These are phyloP conservation scores for Plecturocebus donacophilus DNA, from an alignment of 2,113 vertebrate genomes.

Conservation along the genomic window DNA sequence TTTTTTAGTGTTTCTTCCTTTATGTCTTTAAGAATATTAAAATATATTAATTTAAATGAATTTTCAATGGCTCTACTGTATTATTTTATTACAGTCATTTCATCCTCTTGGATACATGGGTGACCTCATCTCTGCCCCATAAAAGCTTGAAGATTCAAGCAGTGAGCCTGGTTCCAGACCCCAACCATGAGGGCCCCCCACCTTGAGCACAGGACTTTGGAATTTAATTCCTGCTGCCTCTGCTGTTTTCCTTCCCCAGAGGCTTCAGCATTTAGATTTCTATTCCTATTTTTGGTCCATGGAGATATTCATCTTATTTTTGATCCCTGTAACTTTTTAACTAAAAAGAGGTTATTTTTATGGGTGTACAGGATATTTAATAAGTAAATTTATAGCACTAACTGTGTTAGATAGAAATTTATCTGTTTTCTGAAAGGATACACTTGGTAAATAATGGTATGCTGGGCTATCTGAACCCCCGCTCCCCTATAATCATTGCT, in stretches of 20 bases:
- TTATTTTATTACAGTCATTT: background rate
- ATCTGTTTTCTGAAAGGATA: background rate
- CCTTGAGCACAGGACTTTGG: background rate
- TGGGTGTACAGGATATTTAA: background rate
- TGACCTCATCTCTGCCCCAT: background rate
- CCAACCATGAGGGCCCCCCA: accelerated
- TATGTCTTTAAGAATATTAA: background rate
- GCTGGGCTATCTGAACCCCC: background rate
- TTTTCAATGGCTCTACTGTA: background rate
- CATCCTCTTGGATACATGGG: background rate
- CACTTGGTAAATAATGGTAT: background rate
- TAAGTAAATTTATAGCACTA: background rate
- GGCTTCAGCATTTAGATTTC: background rate
- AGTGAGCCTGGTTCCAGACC: background rate
- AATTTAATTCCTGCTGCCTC: background rate
- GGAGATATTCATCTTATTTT: background rate
- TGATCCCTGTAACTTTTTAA: background rate
- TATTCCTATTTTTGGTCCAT: background rate
- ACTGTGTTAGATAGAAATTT: background rate
- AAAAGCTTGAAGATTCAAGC: background rate
- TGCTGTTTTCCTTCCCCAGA: background rate
- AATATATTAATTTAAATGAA: background rate
- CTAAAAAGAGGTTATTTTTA: background rate
- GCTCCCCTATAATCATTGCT: background rate
- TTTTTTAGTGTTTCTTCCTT: background rate